phyloP scores from a whole-genome alignment of 1,140 invertebrate species.

The Orussus abietinus region DNA sequence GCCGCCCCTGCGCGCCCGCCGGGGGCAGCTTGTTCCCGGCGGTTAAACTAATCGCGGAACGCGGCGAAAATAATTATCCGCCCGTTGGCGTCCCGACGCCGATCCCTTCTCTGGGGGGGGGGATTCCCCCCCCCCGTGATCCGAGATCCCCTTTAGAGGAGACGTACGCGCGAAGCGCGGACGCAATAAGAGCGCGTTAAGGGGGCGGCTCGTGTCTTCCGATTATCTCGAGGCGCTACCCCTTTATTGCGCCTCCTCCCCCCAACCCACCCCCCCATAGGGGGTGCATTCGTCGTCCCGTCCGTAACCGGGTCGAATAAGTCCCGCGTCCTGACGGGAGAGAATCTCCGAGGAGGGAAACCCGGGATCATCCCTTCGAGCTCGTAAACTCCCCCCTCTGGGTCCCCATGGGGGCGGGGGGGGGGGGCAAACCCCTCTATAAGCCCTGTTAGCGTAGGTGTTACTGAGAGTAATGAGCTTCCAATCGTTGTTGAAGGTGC shows the following conservation, averaged over 20 bases:
- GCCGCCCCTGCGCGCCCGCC: neutral
- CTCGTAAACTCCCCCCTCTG: too few relatives aligned
- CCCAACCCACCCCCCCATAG: conserved; percentile 25
- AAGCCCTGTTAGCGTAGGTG: too few relatives aligned
- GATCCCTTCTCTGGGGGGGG: conserved; percentile 12
- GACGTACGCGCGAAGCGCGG: conserved; percentile 15
- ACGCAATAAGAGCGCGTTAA: conserved; percentile 31
- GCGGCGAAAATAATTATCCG: conserved; percentile 15
- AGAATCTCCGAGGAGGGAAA: conserved; percentile 26
- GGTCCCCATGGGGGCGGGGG: too few relatives aligned
- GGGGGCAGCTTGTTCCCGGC: neutral
- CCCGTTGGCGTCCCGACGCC: conserved; percentile 17
- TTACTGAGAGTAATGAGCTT: too few relatives aligned
- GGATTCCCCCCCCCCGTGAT: conserved; percentile 1
- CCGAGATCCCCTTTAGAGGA: neutral
- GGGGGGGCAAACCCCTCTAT: too few relatives aligned
- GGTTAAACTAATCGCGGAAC: conserved; percentile 13
- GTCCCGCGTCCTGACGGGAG: conserved; percentile 20
- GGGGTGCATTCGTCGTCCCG: conserved; percentile 24
- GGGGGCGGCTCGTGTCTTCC: conserved; percentile 33
- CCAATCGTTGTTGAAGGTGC: too few relatives aligned
- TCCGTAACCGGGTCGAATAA: conserved; percentile 29
- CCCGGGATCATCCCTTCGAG: too few relatives aligned
- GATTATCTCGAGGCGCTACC: conserved; percentile 37
- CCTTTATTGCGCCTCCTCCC: conserved; percentile 34